Evolutionary conservation across 2,113 vertebrate species (phyloP), one percentile per base, ranked within the genome.

Genomic region (Theristicus caerulescens): DNA sequence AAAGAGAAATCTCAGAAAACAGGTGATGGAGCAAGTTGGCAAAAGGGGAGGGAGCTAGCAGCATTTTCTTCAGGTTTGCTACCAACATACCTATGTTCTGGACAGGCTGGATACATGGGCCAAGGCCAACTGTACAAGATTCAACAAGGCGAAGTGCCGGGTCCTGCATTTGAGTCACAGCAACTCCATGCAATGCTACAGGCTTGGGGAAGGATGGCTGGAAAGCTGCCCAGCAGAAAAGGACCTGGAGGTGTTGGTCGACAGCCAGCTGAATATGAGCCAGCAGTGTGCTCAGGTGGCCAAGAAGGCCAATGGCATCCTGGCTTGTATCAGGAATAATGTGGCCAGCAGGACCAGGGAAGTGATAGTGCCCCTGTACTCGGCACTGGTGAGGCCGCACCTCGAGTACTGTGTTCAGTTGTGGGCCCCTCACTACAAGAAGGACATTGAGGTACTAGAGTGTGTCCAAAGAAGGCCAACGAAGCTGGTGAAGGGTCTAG

Each of bases 231-330:
- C 0, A 2, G 18, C 2, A 2, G 36, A 42, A 42, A 57, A 40
- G 11, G 32, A 46, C 19, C n/a, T 12, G 2, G 1, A 5, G 10
- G 18, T 16, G 9, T 1, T 36, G 22, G 9, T 36, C 2, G 2
- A 36, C 58, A 10, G 9, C 9, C 6, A 1, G 14, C 14, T 62
- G 67, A 52, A 24, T 3, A 19, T 0, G 13, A 71, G 62, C 46
- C 58, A 34, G 22, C 62, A 76, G 58, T 2, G 22, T 61, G 46
- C 46, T 57, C 13, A 67, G 15, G 32, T 16, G 31, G 52, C n/a
- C 52, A 86, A 86, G 36, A 3, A 1, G 4, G 62, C 18, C 71
- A 67, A 5, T 0, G 2, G 27, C 21, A 49, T 49, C n/a, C 79
- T 32, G 38, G 54, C 44, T 3, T n/a, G 14, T 1, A 9, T 72